Percentiles rank a stretch among this genome's conserved stretches.
Evolutionary conservation across 2,797 vertebrate species (phyloP).

Genomic region (Fistularia commersonii): DNA sequence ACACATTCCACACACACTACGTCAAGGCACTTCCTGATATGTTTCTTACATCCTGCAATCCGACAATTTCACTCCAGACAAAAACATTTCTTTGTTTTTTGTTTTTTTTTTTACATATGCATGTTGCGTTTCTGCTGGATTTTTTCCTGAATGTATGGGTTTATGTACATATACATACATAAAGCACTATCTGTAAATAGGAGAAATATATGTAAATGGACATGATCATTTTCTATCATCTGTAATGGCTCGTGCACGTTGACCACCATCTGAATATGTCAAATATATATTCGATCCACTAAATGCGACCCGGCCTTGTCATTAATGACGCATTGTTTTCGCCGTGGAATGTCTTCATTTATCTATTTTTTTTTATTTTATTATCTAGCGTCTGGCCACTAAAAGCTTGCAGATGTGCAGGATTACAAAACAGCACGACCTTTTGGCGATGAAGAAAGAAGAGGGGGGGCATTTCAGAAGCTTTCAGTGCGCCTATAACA

Average conservation of each 20-base stretch:
- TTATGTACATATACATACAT: conserved; percentile 13
- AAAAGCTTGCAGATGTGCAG: too few species aligned
- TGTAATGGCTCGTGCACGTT: conserved; percentile 39
- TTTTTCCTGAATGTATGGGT: neutral
- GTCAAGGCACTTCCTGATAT: conserved; percentile 40
- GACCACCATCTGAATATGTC: conserved; percentile 27
- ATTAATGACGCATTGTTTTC: conserved; percentile 19
- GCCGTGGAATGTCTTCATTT: too few species aligned
- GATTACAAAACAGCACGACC: too few species aligned
- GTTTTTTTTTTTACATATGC: too few species aligned
- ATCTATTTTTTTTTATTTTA: too few species aligned
- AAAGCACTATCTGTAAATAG: conserved; percentile 48
- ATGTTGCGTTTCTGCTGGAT: too few species aligned
- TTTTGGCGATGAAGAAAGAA: too few species aligned
- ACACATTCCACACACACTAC: conserved; percentile 54
- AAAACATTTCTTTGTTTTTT: conserved; percentile 39
- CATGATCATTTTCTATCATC: conserved; percentile 23
- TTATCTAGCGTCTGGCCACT: too few species aligned
- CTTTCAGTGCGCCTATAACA: too few species aligned
- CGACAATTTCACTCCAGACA: conserved; percentile 24
- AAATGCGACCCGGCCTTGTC: neutral
- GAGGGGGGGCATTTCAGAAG: too few species aligned
- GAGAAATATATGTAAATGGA: conserved; percentile 56
- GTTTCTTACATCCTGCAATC: conserved; percentile 36
- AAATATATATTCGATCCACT: conserved; percentile 30